Percentiles rank a stretch among this genome's conserved stretches.
Evolutionary conservation across 2,797 vertebrate genomes (phyloP).

Genomic region (Enoplosus armatus): DNA sequence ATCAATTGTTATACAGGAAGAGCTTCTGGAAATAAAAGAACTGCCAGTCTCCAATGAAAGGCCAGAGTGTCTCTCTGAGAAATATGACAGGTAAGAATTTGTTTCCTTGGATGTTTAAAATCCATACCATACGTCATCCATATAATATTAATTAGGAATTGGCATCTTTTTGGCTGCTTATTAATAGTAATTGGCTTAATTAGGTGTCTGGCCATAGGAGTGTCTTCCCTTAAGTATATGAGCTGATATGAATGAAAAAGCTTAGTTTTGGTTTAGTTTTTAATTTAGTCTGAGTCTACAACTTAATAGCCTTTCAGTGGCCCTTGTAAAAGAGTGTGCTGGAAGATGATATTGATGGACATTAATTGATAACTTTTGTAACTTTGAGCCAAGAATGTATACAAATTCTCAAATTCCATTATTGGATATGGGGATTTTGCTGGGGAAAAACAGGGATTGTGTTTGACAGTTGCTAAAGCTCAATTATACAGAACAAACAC

Average conservation of each 20-base stretch:
- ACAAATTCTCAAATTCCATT: not conserved
- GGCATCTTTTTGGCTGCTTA: not conserved
- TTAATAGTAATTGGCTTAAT: not conserved
- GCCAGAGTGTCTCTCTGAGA: constrained; percentile 95
- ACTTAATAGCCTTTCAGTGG: not conserved
- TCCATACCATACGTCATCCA: not conserved
- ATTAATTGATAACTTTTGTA: not conserved
- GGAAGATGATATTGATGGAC: not conserved
- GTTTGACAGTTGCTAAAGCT: not conserved
- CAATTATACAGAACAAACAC: not conserved
- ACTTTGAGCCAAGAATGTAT: not conserved
- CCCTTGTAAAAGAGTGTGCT: not conserved
- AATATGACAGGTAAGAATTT: constrained; percentile 94
- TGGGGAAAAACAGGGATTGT: not conserved
- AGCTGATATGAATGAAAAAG: not conserved
- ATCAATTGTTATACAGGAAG: constrained; percentile 85
- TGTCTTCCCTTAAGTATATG: no score
- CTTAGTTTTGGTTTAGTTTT: no score
- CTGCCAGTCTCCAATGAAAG: constrained; percentile 94
- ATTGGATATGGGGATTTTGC: not conserved
- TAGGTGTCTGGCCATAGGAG: not conserved
- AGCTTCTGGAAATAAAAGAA: constrained; percentile 96
- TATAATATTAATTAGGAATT: no score
- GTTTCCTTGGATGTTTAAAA: not conserved
- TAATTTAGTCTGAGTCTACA: not conserved